Evolutionary conservation across 1,140 invertebrate species (phyloP).

Genomic region (Drosophila novamexicana): DNA sequence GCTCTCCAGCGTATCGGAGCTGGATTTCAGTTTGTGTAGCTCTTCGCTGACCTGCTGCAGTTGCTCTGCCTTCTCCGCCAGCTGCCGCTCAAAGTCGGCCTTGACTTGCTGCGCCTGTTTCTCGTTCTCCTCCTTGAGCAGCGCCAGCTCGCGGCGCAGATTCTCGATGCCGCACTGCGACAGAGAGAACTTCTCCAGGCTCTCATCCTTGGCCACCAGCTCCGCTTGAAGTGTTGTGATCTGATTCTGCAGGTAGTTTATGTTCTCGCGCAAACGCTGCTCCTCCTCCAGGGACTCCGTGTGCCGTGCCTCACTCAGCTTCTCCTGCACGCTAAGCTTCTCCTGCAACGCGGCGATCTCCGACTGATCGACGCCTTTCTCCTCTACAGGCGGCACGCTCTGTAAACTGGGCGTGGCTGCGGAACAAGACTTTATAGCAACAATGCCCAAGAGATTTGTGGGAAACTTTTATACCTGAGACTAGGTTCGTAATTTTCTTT

Average conservation of each 20-base stretch:
- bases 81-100: slow-evolving; percentile 41
- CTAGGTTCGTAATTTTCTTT: slow-evolving; percentile 76
- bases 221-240: slow-evolving; percentile 70
- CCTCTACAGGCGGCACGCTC: slow-evolving; percentile 54
- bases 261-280: slow-evolving; percentile 81
- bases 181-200: slow-evolving; percentile 76
- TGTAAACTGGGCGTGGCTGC: slow-evolving; percentile 59
- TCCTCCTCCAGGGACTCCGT: slow-evolving; percentile 79
- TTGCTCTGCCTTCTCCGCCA: slow-evolving; percentile 54
- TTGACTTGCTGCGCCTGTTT: slow-evolving; percentile 53
- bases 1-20: slow-evolving; percentile 53
- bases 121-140: slow-evolving; percentile 77
- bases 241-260: slow-evolving; percentile 84
- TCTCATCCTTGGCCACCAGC: slow-evolving; percentile 69
- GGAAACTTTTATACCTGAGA: slow-evolving; percentile 54
- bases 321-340: slow-evolving; percentile 66
- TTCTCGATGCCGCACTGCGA: slow-evolving; percentile 77
- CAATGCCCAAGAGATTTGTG: neutral
- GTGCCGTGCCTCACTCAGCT: slow-evolving; percentile 56
- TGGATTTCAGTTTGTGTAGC: slow-evolving; percentile 43
- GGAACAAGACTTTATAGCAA: neutral
- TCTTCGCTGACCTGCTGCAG: slow-evolving; percentile 45
- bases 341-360: slow-evolving; percentile 84
- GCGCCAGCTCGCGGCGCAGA: slow-evolving; percentile 60
- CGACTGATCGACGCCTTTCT: slow-evolving; percentile 53